These are phyloP conservation scores for Pteropus rufus DNA, from an alignment of 2,797 vertebrate species.

Conservation along the genomic window DNA sequence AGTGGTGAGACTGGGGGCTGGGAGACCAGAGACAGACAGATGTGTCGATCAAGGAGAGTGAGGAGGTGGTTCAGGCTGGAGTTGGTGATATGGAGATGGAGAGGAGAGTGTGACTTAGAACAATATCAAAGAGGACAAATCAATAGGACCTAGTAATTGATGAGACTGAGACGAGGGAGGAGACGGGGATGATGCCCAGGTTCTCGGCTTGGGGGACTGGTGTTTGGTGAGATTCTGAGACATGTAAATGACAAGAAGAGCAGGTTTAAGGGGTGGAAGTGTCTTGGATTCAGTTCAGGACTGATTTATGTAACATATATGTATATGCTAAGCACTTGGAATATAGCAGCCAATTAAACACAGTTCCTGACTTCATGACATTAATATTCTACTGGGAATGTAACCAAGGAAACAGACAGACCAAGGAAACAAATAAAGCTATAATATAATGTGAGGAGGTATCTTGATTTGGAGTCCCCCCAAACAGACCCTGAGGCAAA, in stretches of 20 bases:
- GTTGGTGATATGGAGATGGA: neutral
- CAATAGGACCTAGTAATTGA: neutral
- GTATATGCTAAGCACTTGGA: neutral
- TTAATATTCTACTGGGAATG: neutral
- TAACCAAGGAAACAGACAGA: neutral
- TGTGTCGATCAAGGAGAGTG: neutral
- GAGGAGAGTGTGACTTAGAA: neutral
- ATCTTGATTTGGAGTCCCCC: neutral
- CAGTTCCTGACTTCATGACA: neutral
- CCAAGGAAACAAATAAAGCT: neutral
- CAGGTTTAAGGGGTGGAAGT: neutral
- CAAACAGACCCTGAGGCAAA: neutral
- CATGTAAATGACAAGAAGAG: neutral
- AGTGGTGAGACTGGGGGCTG: too few species aligned
- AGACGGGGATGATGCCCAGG: neutral
- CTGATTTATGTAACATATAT: neutral
- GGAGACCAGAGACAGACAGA: neutral
- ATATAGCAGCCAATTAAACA: neutral
- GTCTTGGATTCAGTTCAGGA: neutral
- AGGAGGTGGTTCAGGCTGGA: neutral
- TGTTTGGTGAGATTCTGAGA: neutral
- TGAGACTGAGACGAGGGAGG: neutral
- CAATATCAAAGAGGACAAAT: neutral
- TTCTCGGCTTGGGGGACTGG: neutral
- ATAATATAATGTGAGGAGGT: neutral